Percentiles rank a stretch among this genome's conserved stretches.
phyloP scores from a whole-genome alignment of 2,888 invertebrate genomes.

The Sinhomidia bicolor region DNA sequence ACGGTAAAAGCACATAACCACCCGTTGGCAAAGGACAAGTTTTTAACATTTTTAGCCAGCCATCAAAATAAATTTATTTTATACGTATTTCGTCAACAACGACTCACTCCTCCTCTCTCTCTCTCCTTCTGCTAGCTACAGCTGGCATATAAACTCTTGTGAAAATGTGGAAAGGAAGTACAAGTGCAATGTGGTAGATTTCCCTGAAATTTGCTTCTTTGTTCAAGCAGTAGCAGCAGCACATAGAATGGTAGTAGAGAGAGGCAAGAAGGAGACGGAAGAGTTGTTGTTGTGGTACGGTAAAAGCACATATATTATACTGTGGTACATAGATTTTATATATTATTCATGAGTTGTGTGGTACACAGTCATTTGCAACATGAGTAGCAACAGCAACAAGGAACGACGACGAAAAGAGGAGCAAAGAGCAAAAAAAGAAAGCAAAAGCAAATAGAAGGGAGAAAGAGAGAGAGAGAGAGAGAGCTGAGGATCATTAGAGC shows the following conservation, averaged over 20 bases:
- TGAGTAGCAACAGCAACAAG: constrained; percentile 29
- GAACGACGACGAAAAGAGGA: constrained; percentile 30
- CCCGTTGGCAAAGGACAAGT: constrained; percentile 60
- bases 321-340: constrained; percentile 14
- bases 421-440: constrained; percentile 36
- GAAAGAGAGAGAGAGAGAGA: constrained; percentile 7
- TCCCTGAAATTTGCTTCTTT: background rate
- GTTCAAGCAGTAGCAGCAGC: too few species aligned
- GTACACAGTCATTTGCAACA: constrained; percentile 63
- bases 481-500: constrained; percentile 65
- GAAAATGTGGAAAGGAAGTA: background rate
- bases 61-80: constrained; percentile 48
- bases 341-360: constrained; percentile 65
- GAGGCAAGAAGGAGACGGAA: background rate
- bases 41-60: constrained; percentile 59
- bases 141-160: too few species aligned
- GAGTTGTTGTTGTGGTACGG: constrained; percentile 34
- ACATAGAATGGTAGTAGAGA: background rate
- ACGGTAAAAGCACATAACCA: constrained; percentile 11
- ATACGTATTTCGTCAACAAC: background rate
- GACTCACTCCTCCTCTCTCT: background rate
- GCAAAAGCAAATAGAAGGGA: constrained; percentile 1
- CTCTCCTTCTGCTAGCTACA: too few species aligned
- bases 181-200: background rate
- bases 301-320: constrained; percentile 16